Conservation (phyloP, 2,797 vertebrate genomes). For the Acropternis orthonyx region DNA sequence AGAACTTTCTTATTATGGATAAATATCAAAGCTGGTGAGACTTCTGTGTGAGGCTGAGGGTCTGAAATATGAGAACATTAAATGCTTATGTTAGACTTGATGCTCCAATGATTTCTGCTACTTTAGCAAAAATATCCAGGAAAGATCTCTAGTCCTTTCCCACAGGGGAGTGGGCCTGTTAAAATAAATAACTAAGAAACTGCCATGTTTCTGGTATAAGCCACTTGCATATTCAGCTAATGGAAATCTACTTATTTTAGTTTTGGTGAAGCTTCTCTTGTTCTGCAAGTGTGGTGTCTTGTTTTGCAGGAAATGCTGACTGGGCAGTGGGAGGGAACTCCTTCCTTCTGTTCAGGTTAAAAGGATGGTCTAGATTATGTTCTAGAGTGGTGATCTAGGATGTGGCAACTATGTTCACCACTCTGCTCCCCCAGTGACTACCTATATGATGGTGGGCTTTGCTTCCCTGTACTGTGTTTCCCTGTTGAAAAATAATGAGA, state of each 20-base stretch:
- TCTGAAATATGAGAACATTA: neutral
- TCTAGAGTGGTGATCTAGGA: neutral
- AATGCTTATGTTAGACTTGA: neutral
- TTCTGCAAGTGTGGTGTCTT: rapidly evolving
- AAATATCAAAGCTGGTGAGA: neutral
- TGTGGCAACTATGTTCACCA: neutral
- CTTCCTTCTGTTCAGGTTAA: neutral
- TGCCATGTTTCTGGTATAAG: neutral
- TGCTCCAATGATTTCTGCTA: neutral
- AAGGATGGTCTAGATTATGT: neutral
- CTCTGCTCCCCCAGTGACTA: neutral
- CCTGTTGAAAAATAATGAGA: neutral
- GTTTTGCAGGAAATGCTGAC: neutral
- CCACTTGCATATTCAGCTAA: neutral
- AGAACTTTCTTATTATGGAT: neutral
- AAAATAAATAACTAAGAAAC: neutral
- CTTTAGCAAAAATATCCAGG: neutral
- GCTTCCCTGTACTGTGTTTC: neutral
- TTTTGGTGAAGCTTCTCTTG: neutral
- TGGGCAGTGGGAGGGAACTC: rapidly evolving
- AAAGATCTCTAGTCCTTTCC: neutral
- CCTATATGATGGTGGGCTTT: neutral
- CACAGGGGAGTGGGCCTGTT: neutral
- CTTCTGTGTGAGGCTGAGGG: neutral
- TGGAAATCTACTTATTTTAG: neutral